A percentile compares a stretch with the other conserved stretches of the same genome.
These are phyloP conservation scores for Argentina silus DNA, from an alignment of 2,797 vertebrate genomes.

Conservation along the genomic window DNA sequence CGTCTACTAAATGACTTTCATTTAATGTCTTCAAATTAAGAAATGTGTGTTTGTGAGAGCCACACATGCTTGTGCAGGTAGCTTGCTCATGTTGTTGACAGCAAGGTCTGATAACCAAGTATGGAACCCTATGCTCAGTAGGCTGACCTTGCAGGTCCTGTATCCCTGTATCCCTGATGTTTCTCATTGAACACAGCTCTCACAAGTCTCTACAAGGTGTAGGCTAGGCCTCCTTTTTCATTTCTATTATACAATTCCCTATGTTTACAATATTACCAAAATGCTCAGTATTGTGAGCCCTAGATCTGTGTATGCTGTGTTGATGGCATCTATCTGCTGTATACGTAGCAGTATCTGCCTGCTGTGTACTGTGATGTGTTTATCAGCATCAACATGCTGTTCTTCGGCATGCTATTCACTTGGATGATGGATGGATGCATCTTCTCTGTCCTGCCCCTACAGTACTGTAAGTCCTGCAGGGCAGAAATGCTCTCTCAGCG, in stretches of 20 bases:
- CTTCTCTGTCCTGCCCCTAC: conserved; percentile 23
- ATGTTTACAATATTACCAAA: neutral
- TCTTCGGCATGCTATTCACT: neutral
- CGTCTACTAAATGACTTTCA: too few relatives aligned
- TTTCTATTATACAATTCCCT: too few relatives aligned
- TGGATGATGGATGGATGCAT: conserved; percentile 40
- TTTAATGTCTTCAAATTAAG: too few relatives aligned
- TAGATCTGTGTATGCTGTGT: neutral
- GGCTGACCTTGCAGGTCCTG: too few relatives aligned
- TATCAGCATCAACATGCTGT: neutral
- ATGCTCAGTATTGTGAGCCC: neutral
- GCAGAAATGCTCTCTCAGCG: conserved; percentile 59
- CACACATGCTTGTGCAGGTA: too few relatives aligned
- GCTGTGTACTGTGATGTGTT: neutral
- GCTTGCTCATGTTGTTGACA: too few relatives aligned
- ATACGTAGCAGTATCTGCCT: too few relatives aligned
- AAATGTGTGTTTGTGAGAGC: too few relatives aligned
- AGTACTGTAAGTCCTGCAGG: conserved; percentile 29
- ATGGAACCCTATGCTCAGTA: too few relatives aligned
- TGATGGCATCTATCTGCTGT: neutral
- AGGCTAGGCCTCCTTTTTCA: too few relatives aligned
- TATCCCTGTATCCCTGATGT: neutral
- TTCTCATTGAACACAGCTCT: neutral
- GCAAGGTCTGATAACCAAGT: too few relatives aligned
- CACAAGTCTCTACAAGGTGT: too few relatives aligned